phyloP scores from a whole-genome alignment of 1,140 invertebrate species.

The Eriocheir sinensis region DNA sequence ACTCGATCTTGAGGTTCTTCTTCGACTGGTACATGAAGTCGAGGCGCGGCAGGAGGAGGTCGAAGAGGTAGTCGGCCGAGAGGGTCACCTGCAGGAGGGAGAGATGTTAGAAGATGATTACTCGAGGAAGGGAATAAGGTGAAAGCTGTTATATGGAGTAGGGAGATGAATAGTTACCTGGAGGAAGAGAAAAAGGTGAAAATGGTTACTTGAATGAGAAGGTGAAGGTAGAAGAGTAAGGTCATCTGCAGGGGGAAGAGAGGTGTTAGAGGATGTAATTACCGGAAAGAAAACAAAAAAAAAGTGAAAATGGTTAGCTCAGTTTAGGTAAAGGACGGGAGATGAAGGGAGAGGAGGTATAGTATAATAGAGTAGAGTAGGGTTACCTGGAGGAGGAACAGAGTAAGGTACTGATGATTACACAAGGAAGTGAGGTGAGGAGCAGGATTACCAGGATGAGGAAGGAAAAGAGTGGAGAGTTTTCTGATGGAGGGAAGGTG shows the following conservation, averaged over 20 bases:
- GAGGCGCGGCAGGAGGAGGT: conserved; percentile 94
- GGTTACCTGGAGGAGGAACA: too few species aligned
- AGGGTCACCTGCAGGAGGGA: conserved; percentile 84
- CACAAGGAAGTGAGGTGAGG: not conserved
- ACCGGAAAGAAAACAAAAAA: not conserved
- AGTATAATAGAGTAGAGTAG: not conserved
- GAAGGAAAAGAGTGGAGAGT: conserved; percentile 17
- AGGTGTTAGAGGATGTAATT: not conserved
- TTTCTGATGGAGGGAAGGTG: not conserved
- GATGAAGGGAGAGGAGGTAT: not conserved
- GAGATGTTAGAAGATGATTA: not conserved
- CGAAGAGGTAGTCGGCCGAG: conserved; percentile 94
- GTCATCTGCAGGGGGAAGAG: not conserved
- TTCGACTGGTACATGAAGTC: conserved; percentile 93
- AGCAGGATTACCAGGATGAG: not conserved
- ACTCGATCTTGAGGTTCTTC: conserved; percentile 89
- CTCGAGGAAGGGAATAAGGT: not conserved
- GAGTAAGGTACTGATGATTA: not conserved
- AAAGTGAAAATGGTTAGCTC: not conserved
- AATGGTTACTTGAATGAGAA: too few species aligned
- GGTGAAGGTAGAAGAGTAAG: not conserved
- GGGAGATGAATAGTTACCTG: not conserved
- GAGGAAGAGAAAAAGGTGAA: conserved; percentile 34
- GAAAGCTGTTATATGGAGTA: not conserved
- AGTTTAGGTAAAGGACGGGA: not conserved